These are phyloP conservation scores for Papilio gigon DNA, from an alignment of 2,888 invertebrate species.

Conservation along the genomic window DNA sequence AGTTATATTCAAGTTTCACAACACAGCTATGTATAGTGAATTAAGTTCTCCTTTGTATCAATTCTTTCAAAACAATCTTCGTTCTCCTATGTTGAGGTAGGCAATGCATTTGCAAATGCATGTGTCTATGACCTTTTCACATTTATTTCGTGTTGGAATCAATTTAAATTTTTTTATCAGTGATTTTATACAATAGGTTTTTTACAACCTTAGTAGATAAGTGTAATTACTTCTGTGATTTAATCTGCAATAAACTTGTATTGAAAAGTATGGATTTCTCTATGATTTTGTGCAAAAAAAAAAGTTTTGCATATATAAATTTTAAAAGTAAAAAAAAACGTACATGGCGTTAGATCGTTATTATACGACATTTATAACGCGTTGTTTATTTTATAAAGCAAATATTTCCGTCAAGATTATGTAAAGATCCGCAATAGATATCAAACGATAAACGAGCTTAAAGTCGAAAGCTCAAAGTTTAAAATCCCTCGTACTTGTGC, in stretches of 20 bases:
- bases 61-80: too few relatives aligned
- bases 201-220: not conserved
- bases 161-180: not conserved
- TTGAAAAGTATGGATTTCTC: too few relatives aligned
- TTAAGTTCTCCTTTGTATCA: not conserved
- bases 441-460: slow-evolving; percentile 25
- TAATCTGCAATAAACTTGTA: not conserved
- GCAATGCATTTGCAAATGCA: too few relatives aligned
- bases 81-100: too few relatives aligned
- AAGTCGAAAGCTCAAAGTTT: slow-evolving; percentile 39
- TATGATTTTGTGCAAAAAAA: too few relatives aligned
- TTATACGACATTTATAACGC: not conserved
- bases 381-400: not conserved
- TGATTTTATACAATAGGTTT: not conserved
- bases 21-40: not conserved
- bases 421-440: slow-evolving; percentile 1
- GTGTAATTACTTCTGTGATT: not conserved
- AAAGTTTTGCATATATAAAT: too few relatives aligned
- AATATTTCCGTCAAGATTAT: slow-evolving; percentile 4
- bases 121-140: too few relatives aligned
- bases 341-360: too few relatives aligned
- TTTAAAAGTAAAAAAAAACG: too few relatives aligned
- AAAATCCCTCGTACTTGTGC: slow-evolving; percentile 1
- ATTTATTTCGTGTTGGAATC: not conserved
- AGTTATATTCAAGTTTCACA: not conserved